Evolutionary conservation across 2,113 vertebrate genomes (phyloP).

Genomic region (Ailuropoda melanoleuca): DNA sequence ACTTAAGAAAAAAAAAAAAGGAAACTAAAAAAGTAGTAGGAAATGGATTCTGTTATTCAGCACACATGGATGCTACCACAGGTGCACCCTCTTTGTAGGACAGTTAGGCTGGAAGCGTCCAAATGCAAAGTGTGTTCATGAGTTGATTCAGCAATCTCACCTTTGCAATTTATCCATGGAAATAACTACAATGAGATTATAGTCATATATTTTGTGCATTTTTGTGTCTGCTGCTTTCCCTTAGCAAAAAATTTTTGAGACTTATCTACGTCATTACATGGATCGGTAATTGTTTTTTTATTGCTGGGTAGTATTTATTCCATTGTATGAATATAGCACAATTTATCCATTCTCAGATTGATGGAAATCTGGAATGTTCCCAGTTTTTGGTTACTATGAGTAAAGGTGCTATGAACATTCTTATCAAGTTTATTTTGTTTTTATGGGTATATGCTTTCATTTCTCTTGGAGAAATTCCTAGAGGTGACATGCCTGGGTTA

Average conservation of each 20-base stretch:
- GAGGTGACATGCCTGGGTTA: not conserved
- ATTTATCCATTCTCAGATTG: not conserved
- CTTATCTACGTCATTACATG: not conserved
- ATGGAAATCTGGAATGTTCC: not conserved
- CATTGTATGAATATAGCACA: not conserved
- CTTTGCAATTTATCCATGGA: not conserved
- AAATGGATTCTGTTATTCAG: not conserved
- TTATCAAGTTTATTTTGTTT: not conserved
- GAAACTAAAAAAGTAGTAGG: not conserved
- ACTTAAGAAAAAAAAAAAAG: not conserved
- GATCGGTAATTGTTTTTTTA: not conserved
- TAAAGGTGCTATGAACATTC: not conserved
- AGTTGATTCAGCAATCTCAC: not conserved
- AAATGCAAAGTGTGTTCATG: not conserved
- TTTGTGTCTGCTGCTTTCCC: not conserved
- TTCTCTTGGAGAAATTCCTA: not conserved
- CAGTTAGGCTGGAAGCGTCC: not conserved
- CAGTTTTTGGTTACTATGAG: not conserved
- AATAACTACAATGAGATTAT: not conserved
- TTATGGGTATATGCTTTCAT: not conserved
- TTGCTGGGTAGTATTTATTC: not conserved
- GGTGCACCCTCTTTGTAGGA: not conserved
- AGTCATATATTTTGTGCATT: no score
- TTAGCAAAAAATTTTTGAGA: not conserved
- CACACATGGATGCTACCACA: not conserved